Conservation (phyloP, 2,888 invertebrate genomes). For the Aethes cnicana region DNA sequence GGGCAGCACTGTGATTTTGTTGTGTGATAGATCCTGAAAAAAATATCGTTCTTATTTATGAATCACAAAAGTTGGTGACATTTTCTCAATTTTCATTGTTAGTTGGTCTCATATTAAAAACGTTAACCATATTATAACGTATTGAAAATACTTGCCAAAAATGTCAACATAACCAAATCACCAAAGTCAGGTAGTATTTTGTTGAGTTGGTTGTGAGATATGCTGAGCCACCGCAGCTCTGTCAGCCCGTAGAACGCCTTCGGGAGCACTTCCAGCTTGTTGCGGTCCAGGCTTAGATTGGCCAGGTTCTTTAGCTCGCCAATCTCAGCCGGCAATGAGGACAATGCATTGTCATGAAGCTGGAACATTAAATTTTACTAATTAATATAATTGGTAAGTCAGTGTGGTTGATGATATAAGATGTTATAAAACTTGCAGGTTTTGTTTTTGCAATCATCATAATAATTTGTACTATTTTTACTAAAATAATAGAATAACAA, state of each 20-base stretch:
- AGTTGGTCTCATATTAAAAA: too few species aligned
- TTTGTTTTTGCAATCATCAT: too few species aligned
- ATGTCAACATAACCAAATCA: slow-evolving; percentile 88
- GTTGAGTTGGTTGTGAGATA: slow-evolving; percentile 88
- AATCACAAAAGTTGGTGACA: too few species aligned
- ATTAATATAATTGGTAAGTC: not conserved
- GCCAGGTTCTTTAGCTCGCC: slow-evolving; percentile 86
- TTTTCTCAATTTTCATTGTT: too few species aligned
- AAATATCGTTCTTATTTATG: too few species aligned
- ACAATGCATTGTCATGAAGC: slow-evolving; percentile 93
- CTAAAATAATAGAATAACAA: too few species aligned
- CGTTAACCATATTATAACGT: too few species aligned
- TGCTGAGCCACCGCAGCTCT: slow-evolving; percentile 86
- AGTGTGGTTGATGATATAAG: not conserved
- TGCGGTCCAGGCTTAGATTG: slow-evolving; percentile 86
- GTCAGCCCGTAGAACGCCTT: slow-evolving; percentile 85
- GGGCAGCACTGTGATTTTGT: slow-evolving; percentile 87
- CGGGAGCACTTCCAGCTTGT: slow-evolving; percentile 85
- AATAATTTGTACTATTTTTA: too few species aligned
- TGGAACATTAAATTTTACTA: slow-evolving; percentile 54
- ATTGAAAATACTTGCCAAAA: slow-evolving; percentile 74
- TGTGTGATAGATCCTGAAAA: slow-evolving; percentile 89
- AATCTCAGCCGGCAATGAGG: slow-evolving; percentile 87
- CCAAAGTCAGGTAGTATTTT: slow-evolving; percentile 87
- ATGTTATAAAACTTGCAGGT: not conserved